Percentiles rank a stretch among this genome's conserved stretches.
phyloP scores from a whole-genome alignment of 2,888 invertebrate genomes.

The Drosophila putrida region DNA sequence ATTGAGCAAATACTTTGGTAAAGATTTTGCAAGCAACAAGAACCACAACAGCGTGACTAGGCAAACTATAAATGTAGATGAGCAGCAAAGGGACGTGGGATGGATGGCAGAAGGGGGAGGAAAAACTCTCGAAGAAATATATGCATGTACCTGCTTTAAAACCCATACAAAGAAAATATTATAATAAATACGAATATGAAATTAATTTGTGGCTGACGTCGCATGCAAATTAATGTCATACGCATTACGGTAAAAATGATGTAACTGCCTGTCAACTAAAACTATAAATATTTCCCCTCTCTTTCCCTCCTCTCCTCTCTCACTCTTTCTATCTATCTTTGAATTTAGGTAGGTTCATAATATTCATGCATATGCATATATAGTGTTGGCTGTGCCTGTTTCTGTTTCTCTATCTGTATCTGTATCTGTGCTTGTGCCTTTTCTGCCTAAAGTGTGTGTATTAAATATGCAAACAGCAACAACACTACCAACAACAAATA shows the following conservation, averaged over 20 bases:
- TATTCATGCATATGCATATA: constrained; percentile 49
- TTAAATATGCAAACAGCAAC: constrained; percentile 55
- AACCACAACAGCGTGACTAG: constrained; percentile 72
- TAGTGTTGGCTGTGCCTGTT: constrained; percentile 30
- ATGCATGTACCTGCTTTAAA: not conserved
- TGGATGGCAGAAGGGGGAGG: not conserved
- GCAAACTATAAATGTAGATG: constrained; percentile 24
- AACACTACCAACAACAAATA: constrained; percentile 43
- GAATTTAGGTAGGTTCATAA: constrained; percentile 52
- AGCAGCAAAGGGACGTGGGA: not conserved
- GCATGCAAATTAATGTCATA: constrained; percentile 77
- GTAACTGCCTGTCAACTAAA: constrained; percentile 65
- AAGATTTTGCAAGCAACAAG: constrained; percentile 73
- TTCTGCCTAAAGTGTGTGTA: constrained; percentile 37
- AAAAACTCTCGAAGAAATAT: not conserved
- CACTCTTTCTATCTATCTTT: constrained; percentile 1
- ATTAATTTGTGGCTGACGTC: constrained; percentile 65
- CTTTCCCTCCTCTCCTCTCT: constrained; percentile 11
- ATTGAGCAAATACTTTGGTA: constrained; percentile 71
- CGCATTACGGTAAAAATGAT: constrained; percentile 75
- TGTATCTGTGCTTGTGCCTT: constrained; percentile 9
- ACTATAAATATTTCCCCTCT: constrained; percentile 27
- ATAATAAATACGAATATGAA: constrained; percentile 41
- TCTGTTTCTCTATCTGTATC: constrained; percentile 15
- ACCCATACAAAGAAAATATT: constrained; percentile 6